Conservation (phyloP, 2,113 vertebrate genomes). For the Tragulus kanchil region DNA sequence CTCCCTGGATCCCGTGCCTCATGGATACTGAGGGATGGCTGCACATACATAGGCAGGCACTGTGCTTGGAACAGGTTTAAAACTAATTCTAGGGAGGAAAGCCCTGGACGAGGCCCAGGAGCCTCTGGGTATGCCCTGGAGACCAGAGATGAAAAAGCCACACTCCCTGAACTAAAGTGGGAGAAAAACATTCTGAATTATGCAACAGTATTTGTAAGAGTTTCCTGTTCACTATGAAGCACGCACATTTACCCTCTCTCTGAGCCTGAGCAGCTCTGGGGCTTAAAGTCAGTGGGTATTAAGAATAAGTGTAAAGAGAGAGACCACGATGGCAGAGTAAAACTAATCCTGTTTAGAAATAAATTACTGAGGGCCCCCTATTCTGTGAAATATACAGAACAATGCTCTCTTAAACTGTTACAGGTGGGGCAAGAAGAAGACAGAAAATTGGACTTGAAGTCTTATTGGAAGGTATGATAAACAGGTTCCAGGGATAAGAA, state of each 20-base stretch:
- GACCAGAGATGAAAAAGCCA: background rate
- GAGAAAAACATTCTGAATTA: background rate
- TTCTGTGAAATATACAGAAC: background rate
- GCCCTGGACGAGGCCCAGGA: background rate
- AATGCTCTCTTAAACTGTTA: background rate
- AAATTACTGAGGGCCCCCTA: background rate
- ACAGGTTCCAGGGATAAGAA: background rate
- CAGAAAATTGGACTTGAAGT: background rate
- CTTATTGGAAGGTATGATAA: background rate
- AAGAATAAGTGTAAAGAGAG: background rate
- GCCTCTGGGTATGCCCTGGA: background rate
- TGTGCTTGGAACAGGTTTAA: background rate
- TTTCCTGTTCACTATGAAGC: background rate
- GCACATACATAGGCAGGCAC: background rate
- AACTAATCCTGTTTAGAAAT: background rate
- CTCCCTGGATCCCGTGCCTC: background rate
- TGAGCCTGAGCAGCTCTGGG: background rate
- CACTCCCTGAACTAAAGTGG: background rate
- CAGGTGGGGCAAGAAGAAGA: background rate
- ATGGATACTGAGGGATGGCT: background rate
- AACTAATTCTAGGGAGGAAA: background rate
- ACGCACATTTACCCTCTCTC: background rate
- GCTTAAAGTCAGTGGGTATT: background rate
- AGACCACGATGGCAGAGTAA: too few species aligned
- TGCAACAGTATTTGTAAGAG: background rate